Percentiles rank a stretch among this genome's conserved stretches.
These are phyloP conservation scores for Drepana falcataria DNA, from an alignment of 2,888 invertebrate genomes.

Conservation along the genomic window DNA sequence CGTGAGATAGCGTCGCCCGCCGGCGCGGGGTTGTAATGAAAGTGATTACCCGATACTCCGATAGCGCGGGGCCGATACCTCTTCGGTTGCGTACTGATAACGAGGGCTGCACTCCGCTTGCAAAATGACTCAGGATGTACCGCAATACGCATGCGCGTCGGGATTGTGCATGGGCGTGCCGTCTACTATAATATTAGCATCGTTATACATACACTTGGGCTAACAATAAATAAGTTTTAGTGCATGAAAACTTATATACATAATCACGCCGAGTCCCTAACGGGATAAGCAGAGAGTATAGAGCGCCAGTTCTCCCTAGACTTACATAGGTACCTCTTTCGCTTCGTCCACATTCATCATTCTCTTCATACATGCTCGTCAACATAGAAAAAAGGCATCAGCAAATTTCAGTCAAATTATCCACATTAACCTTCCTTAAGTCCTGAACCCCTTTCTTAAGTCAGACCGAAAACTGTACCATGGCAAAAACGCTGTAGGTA, in stretches of 20 bases:
- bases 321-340: no score
- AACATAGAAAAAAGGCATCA: no score
- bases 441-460: no score
- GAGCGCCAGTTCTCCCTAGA: no score
- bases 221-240: not conserved
- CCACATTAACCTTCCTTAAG: no score
- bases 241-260: not conserved
- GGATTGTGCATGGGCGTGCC: not conserved
- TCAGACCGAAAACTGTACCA: no score
- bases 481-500: no score
- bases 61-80: not conserved
- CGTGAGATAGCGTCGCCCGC: conserved; percentile 51
- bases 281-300: no score
- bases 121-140: conserved; percentile 24
- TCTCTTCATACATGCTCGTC: no score
- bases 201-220: no score
- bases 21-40: conserved; percentile 70
- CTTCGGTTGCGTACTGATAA: conserved; percentile 49
- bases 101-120: conserved; percentile 52
- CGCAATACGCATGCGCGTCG: conserved; percentile 3
- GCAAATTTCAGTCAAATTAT: no score
- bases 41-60: conserved; percentile 65
- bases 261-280: not conserved
- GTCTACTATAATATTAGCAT: not conserved
- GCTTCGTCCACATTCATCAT: no score